Percentiles rank a stretch among this genome's conserved stretches.
These are phyloP conservation scores for Dasysyrphus tricinctus DNA, from an alignment of 2,888 invertebrate species.

Conservation along the genomic window DNA sequence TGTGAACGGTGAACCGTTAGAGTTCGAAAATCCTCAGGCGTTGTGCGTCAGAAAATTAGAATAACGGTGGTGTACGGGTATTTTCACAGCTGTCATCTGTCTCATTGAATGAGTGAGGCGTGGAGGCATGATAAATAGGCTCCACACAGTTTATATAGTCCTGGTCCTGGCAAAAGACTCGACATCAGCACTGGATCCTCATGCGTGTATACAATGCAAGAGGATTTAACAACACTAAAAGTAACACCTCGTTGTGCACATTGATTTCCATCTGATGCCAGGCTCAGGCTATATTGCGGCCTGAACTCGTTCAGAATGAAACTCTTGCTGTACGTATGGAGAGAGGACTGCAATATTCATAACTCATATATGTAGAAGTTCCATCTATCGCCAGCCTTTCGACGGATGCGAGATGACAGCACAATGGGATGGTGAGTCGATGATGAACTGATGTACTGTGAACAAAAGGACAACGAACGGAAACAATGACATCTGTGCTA, in stretches of 20 bases:
- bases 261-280: slow-evolving; percentile 65
- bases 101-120: slow-evolving; percentile 68
- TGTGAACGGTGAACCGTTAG: slow-evolving; percentile 20
- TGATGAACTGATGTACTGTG: slow-evolving; percentile 43
- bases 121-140: slow-evolving; percentile 70
- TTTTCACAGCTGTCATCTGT: slow-evolving; percentile 75
- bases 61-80: slow-evolving; percentile 58
- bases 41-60: slow-evolving; percentile 44
- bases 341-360: slow-evolving; percentile 62
- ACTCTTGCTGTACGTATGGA: slow-evolving; percentile 1
- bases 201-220: slow-evolving; percentile 26
- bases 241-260: slow-evolving; percentile 65
- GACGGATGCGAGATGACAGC: background rate
- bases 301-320: slow-evolving; percentile 18
- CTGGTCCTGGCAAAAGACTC: slow-evolving; percentile 35
- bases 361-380: slow-evolving; percentile 39
- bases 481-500: slow-evolving; percentile 60
- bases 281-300: slow-evolving; percentile 10
- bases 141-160: slow-evolving; percentile 47
- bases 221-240: slow-evolving; percentile 53
- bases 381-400: slow-evolving; percentile 39
- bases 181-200: background rate
- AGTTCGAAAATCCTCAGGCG: slow-evolving; percentile 31
- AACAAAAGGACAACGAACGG: slow-evolving; percentile 30
- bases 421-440: slow-evolving; percentile 12